phyloP scores from a whole-genome alignment of 2,888 invertebrate genomes.

The Eristalis tenax region DNA sequence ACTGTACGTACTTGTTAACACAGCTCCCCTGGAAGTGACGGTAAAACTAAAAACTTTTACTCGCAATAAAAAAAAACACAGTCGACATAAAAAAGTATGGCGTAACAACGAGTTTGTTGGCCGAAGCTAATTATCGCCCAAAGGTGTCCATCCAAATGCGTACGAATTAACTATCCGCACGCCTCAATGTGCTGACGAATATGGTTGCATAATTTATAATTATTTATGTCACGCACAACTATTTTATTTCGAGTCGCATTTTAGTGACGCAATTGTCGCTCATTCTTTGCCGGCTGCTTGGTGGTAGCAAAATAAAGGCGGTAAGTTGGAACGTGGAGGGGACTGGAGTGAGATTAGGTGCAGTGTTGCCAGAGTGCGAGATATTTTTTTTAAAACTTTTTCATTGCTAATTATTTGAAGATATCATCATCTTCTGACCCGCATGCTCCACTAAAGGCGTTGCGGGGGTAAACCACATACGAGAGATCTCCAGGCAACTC shows the following conservation, averaged over 20 bases:
- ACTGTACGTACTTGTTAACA: background rate
- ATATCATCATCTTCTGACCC: too few relatives aligned
- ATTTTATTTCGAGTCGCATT: background rate
- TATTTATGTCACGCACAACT: slow-evolving; percentile 20
- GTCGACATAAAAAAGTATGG: too few relatives aligned
- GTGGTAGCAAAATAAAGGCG: too few relatives aligned
- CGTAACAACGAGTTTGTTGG: slow-evolving; percentile 18
- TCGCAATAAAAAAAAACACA: too few relatives aligned
- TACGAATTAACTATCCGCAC: background rate
- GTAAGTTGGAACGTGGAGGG: background rate
- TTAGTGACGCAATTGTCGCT: background rate
- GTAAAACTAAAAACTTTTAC: background rate
- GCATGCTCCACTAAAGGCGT: too few relatives aligned
- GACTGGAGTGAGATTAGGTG: background rate
- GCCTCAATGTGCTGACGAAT: background rate
- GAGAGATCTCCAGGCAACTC: too few relatives aligned
- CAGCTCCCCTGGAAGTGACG: background rate
- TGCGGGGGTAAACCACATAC: too few relatives aligned
- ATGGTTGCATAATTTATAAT: slow-evolving; percentile 1
- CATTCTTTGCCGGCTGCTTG: background rate
- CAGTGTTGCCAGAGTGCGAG: too few relatives aligned
- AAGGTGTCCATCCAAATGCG: slow-evolving; percentile 1
- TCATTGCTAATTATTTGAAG: too few relatives aligned
- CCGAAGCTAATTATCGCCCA: background rate
- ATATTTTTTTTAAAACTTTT: too few relatives aligned